phyloP scores from a whole-genome alignment of 1,140 invertebrate species.

The Caenorhabditis briggsae region DNA sequence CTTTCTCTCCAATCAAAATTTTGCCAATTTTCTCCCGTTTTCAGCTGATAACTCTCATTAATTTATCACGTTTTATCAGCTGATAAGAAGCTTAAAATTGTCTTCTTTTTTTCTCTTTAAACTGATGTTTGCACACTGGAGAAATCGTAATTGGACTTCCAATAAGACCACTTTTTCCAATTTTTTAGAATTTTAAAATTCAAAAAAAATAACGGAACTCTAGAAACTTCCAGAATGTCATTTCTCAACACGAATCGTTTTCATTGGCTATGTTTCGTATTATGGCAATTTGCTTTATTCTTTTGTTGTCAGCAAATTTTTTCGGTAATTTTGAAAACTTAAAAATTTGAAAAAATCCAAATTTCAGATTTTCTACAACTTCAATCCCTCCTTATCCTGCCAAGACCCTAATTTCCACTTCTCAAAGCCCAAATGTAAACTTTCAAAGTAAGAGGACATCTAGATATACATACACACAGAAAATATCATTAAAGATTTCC shows the following conservation, averaged over 20 bases:
- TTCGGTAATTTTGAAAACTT: slow-evolving; percentile 22
- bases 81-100: not conserved
- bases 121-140: slow-evolving; percentile 2
- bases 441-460: slow-evolving; percentile 23
- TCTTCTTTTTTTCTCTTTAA: not conserved
- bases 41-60: not conserved
- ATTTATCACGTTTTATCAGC: slow-evolving; percentile 13
- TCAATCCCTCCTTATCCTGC: slow-evolving; percentile 15
- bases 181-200: not conserved
- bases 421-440: slow-evolving; percentile 56
- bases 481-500: too few relatives aligned
- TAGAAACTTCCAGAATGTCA: not conserved
- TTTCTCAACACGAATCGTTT: slow-evolving; percentile 61
- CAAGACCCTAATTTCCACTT: slow-evolving; percentile 36
- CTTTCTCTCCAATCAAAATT: not conserved
- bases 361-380: slow-evolving; percentile 63
- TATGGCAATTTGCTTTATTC: slow-evolving; percentile 61
- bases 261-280: slow-evolving; percentile 56
- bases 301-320: slow-evolving; percentile 61
- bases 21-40: not conserved
- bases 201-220: not conserved
- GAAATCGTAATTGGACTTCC: slow-evolving; percentile 13
- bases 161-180: not conserved
- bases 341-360: not conserved
- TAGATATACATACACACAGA: not conserved